Evolutionary conservation across 2,113 vertebrate genomes (phyloP), one percentile per base, ranked within the genome.

Genomic region (Rhineura floridana): DNA sequence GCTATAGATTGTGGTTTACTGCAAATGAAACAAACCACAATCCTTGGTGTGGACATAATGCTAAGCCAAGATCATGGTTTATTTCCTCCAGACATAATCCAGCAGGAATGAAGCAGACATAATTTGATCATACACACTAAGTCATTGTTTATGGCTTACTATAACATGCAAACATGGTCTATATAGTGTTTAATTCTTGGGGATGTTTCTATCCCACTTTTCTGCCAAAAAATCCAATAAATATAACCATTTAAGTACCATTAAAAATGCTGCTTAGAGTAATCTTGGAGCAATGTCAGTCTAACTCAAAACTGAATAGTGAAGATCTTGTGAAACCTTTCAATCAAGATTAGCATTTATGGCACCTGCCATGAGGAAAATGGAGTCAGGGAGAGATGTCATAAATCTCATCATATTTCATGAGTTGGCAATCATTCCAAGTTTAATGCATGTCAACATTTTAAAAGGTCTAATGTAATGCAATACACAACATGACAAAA

Each of bases 371-470:
- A 48, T 23, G 33, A 65, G 48, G 59, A 78, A 88, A 55, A 9
- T 23, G 36, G 10, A 86, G 59, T 55, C 81, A 72, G 46, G 12
- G 36, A 0, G 76, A 25, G 42, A 39, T 28, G 46, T 7, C 48
- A 84, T 86, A 46, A 85, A 62, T 65, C 33, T 48, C n/a, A 39
- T 2, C 59, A 5, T 72, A 70, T 42, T 8, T 79, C 6, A 65
- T 2, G 0, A 90, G 44, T 78, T 84, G 52, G 87, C 75, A 90
- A 86, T 65, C 70, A 72, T 1, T 17, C 67, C 67, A 70, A 78
- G 23, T 90, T 77, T 89, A 89, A 75, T 1, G 77, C 36, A 4
- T 75, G 44, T 89, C 77, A 85, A 75, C 25, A 76, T 33, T 85
- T 89, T 73, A 62, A 89, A 17, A 81, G 44, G 65, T 81, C 33